Base-by-base conservation (phyloP, 1,140 invertebrate species). In the Caenorhabditis tropicalis region DNA sequence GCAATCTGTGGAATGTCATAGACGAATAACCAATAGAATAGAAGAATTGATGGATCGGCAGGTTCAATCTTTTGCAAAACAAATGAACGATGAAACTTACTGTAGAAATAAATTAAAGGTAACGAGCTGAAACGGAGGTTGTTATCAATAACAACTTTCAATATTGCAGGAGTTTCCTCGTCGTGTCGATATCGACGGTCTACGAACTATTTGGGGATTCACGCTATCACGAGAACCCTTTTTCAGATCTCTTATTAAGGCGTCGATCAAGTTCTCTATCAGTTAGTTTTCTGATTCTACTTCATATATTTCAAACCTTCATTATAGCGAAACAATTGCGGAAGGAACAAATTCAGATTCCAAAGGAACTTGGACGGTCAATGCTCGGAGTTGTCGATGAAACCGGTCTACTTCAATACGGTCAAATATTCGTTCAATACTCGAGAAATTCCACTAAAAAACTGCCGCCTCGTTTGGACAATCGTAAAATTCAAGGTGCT, bases 341-440 rank as follows among this genome's bases (percentile, higher is more conserved):
- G 19, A 91, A 89, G 81, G 88, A 86, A 7, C 88, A 88, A 48
- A 91, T 91, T 74, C 82, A 85, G 74, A 86, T 91, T 39, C 89
- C 89, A 1, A 65, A 79, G 0, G 81, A 88, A 43, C 31, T 84
- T 39, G 90, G 89, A 0, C 87, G 89, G 49, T 87, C 88, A 27
- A 87, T 90, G 87, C 81, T 89, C 19, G 89, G 89, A 39, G 85
- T 90, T n/a, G 58, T 90, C 46, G 89, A 90, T 79, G 89, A 90
- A 74, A 89, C 88, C 9, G 51, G 81, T 6, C 84, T 46, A 1
- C 82, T 90, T 53, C 58, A 90, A 74, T 90, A 91, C 84, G 89
- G 89, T 4, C 87, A 90, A 82, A 65, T 90, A 1, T 90, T 90
- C 81, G 83, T 88, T 16, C 89, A 90, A 83, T 88, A 87, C 70